phyloP scores from a whole-genome alignment of 2,888 invertebrate genomes.

The Pocota personata region DNA sequence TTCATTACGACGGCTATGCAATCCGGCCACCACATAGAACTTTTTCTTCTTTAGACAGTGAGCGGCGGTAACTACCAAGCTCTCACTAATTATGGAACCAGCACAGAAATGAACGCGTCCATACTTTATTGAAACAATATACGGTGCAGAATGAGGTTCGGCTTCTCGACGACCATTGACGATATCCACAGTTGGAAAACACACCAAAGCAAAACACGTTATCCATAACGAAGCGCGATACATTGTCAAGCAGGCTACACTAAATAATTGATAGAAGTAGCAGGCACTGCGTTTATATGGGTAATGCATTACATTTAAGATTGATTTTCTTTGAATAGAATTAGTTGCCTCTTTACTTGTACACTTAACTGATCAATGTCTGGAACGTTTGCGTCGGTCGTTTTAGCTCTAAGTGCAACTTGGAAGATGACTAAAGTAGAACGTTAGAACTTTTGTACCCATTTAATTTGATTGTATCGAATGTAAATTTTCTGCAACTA shows the following conservation, averaged over 20 bases:
- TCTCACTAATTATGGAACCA: constrained; percentile 81
- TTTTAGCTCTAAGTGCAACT: neutral
- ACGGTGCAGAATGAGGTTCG: constrained; percentile 81
- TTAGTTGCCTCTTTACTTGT: neutral
- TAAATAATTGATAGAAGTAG: neutral
- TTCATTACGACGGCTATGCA: constrained; percentile 78
- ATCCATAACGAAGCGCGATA: constrained; percentile 5
- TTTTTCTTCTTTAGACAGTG: constrained; percentile 79
- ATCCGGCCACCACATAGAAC: constrained; percentile 81
- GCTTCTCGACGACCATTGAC: constrained; percentile 82
- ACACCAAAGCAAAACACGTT: constrained; percentile 72
- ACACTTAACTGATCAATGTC: constrained; percentile 12
- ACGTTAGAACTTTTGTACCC: constrained; percentile 30
- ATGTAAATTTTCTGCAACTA: constrained; percentile 19
- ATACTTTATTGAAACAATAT: constrained; percentile 82
- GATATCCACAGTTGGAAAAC: constrained; percentile 78
- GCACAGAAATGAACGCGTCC: constrained; percentile 82
- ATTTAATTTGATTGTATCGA: constrained; percentile 58
- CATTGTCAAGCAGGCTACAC: constrained; percentile 20
- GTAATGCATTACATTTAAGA: neutral
- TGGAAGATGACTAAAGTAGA: constrained; percentile 25
- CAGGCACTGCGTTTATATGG: constrained; percentile 1
- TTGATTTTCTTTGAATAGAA: constrained; percentile 19
- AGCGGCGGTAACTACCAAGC: constrained; percentile 82
- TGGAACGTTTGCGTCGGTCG: constrained; percentile 9